These are phyloP conservation scores for Amazona vittata DNA, from an alignment of 2,113 vertebrate species.

Conservation along the genomic window DNA sequence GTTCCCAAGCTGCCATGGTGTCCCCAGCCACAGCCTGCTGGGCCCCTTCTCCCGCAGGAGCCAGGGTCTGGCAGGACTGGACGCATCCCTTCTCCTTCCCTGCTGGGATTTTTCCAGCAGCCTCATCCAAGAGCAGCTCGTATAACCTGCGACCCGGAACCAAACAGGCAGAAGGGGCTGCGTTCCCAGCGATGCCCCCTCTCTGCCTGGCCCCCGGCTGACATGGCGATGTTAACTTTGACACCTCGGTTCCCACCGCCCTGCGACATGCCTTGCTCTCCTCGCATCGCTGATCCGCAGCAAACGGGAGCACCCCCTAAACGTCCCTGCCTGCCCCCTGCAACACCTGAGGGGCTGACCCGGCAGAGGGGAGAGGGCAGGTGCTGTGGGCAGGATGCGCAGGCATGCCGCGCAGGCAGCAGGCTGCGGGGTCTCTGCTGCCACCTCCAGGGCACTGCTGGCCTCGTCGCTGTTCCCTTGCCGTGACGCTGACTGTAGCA, in stretches of 20 bases:
- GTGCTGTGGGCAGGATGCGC: not conserved
- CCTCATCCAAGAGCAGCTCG: not conserved
- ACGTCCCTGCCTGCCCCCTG: not conserved
- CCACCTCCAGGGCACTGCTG: slow-evolving; percentile 42
- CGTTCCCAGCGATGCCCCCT: not conserved
- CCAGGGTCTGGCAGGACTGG: not conserved
- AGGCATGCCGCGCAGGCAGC: not conserved
- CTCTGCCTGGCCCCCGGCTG: not conserved
- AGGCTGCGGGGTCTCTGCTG: slow-evolving; percentile 39
- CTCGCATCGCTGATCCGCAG: not conserved
- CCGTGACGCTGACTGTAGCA: not conserved
- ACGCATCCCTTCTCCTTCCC: not conserved
- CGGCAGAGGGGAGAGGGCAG: not conserved
- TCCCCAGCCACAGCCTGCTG: not conserved
- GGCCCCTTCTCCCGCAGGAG: not conserved
- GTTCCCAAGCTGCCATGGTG: no score
- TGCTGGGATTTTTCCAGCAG: not conserved
- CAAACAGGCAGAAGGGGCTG: not conserved
- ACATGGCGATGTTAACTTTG: not conserved
- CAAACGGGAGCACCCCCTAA: not conserved
- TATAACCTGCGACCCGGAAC: not conserved
- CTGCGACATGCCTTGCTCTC: not conserved
- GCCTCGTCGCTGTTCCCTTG: not conserved
- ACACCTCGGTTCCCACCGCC: not conserved
- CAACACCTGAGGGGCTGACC: not conserved